Evolutionary conservation across 2,888 invertebrate genomes (phyloP), one percentile per base, ranked within the genome.

Genomic region (Glyphotaelius pellucidus): DNA sequence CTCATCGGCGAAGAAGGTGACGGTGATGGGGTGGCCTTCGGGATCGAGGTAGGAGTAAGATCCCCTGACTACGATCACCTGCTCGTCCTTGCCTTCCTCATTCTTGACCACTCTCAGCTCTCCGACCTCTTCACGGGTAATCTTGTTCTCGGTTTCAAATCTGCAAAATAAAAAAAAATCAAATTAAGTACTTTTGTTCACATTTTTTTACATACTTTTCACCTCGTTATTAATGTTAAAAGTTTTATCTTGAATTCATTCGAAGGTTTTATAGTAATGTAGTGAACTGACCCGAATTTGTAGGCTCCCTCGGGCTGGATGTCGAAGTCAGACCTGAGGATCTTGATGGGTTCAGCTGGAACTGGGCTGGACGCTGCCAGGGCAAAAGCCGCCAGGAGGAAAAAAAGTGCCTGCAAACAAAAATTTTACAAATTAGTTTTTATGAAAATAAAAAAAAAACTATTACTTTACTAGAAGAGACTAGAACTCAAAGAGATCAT

Each of bases 1-100:
- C 83, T 93, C 93, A 80, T 93, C 93, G 87, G 93, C 93, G 80
- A 81, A 67, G 90, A 88, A 93, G 7, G 84, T 92, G 81, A 93
- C 84, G 89, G 89, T 90, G 87, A 92, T 85, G 30, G 80, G 90
- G 80, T 91, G 90, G 25, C 93, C 93, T 11, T 92, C 90, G 52
- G 80, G 67, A 11, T 90, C 93, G 19, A 84, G 52, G 91, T 93
- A 93, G 47, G 92, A 90, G 91, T 86, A 93, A 4, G 92, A 91
- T 89, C 93, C 93, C 67, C 90, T 92, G 30, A 92, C 90, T 12
- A 93, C 92, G 42, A 93, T 89, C 67, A 93, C 92, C 15, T 88
- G 86, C 32, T 92, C 92, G 30, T 91, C 92, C 80, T 93, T 92
- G 38, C 93, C 93, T 86, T 93, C 91, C 89, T 93, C 93, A 81